Base-by-base conservation (phyloP, 2,113 vertebrate species). In the Apteryx owenii region DNA sequence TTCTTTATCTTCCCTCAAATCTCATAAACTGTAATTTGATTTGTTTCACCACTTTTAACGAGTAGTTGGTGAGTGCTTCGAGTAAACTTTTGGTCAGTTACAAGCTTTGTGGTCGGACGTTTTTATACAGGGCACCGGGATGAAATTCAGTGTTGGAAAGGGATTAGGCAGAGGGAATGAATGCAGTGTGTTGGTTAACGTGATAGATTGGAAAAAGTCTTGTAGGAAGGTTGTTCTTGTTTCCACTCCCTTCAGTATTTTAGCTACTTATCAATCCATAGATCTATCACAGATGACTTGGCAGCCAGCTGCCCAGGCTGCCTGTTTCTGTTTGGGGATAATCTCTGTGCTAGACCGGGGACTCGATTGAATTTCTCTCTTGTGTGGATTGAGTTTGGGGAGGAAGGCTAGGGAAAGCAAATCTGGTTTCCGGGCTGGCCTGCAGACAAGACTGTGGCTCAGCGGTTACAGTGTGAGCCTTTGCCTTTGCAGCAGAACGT, bases 311-410 rank as follows among this genome's bases (percentile, higher is more conserved):
- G 28, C 93, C 81, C n/a, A 25, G 12, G 46, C 70, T 89, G 28
- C 93, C 81, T 79, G 56, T 86, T 94, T 83, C 28, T 76, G 53
- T 85, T 91, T 33, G 81, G 77, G 22, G 21, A 4, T 69, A 25
- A 70, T 69, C 4, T n/a, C 81, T 42, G 22, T 82, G 33, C 76
- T 72, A n/a, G 10, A 14, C 76, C 64, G 33, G 25, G 36, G 33
- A 26, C 38, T n/a, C 13, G 38, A 36, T 22, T 89, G 22, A 3
- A 5, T 92, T 96, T 91, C 50, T 92, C 20, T 85, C 31, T 64
- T 65, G 23, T 33, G 38, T 62, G 73, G 33, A 69, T 48, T 86
- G 16, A 22, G 71, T 65, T 25, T 69, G 65, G 20, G 9, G 40
- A 20, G 22, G 33, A n/a, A 40, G 21, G 40, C 11, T 71, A 76